Evolutionary conservation across 2,888 invertebrate species (phyloP), one percentile per base, ranked within the genome.

Genomic region (Dione vanillae): DNA sequence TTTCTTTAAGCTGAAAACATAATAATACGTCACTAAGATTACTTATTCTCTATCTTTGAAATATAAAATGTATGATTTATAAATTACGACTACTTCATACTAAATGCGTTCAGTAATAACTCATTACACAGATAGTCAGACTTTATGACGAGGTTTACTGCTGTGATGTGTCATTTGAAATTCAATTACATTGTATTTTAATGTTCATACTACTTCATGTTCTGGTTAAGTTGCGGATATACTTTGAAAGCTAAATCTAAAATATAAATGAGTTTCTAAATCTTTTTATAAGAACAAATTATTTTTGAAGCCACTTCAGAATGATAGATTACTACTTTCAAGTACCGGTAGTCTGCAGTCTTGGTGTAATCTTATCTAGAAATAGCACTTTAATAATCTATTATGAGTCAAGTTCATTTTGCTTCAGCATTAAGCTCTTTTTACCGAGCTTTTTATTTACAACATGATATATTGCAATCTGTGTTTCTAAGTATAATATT

Each of bases 241-340:
- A 73, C 70, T 77, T 68, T 66, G 70, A 72, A 78, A 77, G 78
- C 78, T 78, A 80, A 81, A 84, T 85, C 85, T 85, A 84, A 84
- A 85, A 84, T 84, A 86, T 87, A 84, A 83, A 87, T 82, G 82
- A 80, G 78, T 76, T 79, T 78, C 72, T 72, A 79, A 78, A 78
- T 80, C 78, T 71, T 67, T 73, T 74, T 78, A 80, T 80, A 79
- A 79, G 81, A 81, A 56, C 79, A 80, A 79, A 79, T 76, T 76
- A 78, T 76, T 75, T 77, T 73, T 77, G 66, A 71, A 70, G 78
- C 82, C 81, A 87, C 91, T 91, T 86, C 87, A 90, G 82, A 81
- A 82, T 76, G 71, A 83, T 89, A 83, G 88, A 84, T 85, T 83
- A 87, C 84, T 74, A 75, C 77, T 80, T 83, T 88, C 85, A 82